Percentiles rank a stretch among this genome's conserved stretches.
These are phyloP conservation scores for Mantis religiosa DNA, from an alignment of 2,888 invertebrate genomes.

Conservation along the genomic window DNA sequence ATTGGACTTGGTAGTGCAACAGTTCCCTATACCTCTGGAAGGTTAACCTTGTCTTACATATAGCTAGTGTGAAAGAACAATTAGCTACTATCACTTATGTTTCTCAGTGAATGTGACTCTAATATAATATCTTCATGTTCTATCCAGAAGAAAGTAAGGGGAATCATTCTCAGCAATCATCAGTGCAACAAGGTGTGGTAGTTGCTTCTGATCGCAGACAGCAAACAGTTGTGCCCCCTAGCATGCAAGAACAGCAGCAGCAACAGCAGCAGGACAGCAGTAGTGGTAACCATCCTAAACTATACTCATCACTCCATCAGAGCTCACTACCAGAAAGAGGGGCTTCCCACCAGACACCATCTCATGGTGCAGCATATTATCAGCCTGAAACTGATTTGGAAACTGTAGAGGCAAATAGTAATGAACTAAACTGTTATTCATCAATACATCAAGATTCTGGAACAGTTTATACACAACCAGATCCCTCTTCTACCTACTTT, in stretches of 20 bases:
- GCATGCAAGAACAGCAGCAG: slow-evolving; percentile 31
- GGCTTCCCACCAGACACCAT: slow-evolving; percentile 38
- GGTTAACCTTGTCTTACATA: too few relatives aligned
- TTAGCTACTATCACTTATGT: too few relatives aligned
- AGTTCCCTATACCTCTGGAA: too few relatives aligned
- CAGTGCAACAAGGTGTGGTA: neutral
- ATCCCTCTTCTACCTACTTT: neutral
- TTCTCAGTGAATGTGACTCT: too few relatives aligned
- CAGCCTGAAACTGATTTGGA: slow-evolving; percentile 17
- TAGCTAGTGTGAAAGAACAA: too few relatives aligned
- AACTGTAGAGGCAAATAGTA: slow-evolving; percentile 4
- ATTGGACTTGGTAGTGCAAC: too few relatives aligned
- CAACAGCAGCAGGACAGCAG: slow-evolving; percentile 20
- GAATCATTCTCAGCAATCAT: neutral
- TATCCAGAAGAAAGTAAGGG: neutral
- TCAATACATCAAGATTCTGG: neutral
- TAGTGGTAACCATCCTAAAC: slow-evolving; percentile 53
- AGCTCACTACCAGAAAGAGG: slow-evolving; percentile 53
- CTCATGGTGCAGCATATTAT: slow-evolving; percentile 17
- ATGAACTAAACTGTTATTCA: slow-evolving; percentile 1
- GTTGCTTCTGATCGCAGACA: neutral
- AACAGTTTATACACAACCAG: neutral
- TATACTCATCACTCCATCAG: slow-evolving; percentile 65
- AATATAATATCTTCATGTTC: neutral
- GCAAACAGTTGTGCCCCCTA: slow-evolving; percentile 32